Percentiles rank a stretch among this genome's conserved stretches.
Evolutionary conservation across 2,888 invertebrate species (phyloP).

Genomic region (Patella caerulea): DNA sequence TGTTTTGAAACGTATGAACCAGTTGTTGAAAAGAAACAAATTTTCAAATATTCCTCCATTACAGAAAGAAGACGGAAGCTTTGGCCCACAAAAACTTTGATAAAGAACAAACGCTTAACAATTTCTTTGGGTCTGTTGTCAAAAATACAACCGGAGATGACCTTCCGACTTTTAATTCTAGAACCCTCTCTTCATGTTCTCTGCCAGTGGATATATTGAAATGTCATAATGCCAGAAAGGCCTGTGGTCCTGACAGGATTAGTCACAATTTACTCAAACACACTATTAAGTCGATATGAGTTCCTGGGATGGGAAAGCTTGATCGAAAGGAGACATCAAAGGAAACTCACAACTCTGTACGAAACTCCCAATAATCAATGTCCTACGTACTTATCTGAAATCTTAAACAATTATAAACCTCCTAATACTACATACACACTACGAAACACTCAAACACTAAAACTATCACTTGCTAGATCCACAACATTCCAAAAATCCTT

Average conservation of each 20-base stretch:
- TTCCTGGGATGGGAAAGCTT: slow-evolving; percentile 12
- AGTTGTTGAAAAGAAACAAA: neutral
- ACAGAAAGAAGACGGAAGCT: neutral
- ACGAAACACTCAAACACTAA: neutral
- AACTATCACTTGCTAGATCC: neutral
- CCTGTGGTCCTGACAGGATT: neutral
- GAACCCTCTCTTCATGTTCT: neutral
- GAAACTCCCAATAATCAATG: neutral
- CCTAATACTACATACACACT: neutral
- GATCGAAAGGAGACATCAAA: neutral
- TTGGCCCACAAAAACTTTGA: too few species aligned
- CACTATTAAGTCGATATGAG: neutral
- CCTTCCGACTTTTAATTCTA: neutral
- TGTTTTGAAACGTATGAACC: neutral
- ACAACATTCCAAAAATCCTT: neutral
- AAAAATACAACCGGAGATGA: neutral
- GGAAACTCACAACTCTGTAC: neutral
- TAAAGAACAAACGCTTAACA: too few species aligned
- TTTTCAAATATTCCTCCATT: neutral
- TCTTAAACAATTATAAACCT: neutral
- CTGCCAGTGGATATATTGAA: neutral
- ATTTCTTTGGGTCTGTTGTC: neutral
- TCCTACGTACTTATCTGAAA: neutral
- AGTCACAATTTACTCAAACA: neutral
- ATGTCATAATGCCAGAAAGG: neutral